Evolutionary conservation across 2,888 invertebrate species (phyloP).

Genomic region (Scaptomyza caliginosa): DNA sequence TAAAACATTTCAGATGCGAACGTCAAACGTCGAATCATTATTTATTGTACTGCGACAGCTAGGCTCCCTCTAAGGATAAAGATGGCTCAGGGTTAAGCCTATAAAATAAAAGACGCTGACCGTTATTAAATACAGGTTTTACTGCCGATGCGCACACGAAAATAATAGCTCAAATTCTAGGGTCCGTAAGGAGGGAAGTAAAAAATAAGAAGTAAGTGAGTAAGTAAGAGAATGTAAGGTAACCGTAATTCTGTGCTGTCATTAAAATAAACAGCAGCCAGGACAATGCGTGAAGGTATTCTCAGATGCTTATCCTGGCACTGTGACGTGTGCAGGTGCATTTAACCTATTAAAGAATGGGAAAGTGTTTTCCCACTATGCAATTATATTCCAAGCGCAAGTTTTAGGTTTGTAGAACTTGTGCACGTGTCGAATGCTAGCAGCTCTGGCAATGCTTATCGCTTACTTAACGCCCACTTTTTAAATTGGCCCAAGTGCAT

Average conservation of each 20-base stretch:
- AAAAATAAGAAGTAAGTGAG: no score
- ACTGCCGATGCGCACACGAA: slow-evolving; percentile 41
- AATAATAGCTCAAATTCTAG: slow-evolving; percentile 54
- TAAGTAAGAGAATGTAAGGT: background rate
- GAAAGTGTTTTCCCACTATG: slow-evolving; percentile 60
- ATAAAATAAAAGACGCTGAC: slow-evolving; percentile 61
- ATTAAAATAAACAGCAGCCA: slow-evolving; percentile 29
- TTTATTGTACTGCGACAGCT: slow-evolving; percentile 45
- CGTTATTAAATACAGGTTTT: slow-evolving; percentile 70
- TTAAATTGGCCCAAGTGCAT: slow-evolving; percentile 51
- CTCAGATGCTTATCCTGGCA: slow-evolving; percentile 48
- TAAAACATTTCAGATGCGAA: slow-evolving; percentile 68
- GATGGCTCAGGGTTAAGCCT: slow-evolving; percentile 53
- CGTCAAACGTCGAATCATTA: slow-evolving; percentile 46
- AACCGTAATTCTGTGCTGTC: slow-evolving; percentile 27
- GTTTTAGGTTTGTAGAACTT: slow-evolving; percentile 32
- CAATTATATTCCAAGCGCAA: slow-evolving; percentile 52
- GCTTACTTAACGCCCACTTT: slow-evolving; percentile 32
- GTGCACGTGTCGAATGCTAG: slow-evolving; percentile 46
- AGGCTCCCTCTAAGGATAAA: slow-evolving; percentile 61
- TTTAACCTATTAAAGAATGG: slow-evolving; percentile 48
- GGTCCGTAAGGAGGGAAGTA: slow-evolving; percentile 26
- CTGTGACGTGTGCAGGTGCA: slow-evolving; percentile 69
- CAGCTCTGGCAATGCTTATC: slow-evolving; percentile 43
- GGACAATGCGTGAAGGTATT: slow-evolving; percentile 69